Base-by-base conservation (phyloP, 2,797 vertebrate genomes). In the Chromis chromis region DNA sequence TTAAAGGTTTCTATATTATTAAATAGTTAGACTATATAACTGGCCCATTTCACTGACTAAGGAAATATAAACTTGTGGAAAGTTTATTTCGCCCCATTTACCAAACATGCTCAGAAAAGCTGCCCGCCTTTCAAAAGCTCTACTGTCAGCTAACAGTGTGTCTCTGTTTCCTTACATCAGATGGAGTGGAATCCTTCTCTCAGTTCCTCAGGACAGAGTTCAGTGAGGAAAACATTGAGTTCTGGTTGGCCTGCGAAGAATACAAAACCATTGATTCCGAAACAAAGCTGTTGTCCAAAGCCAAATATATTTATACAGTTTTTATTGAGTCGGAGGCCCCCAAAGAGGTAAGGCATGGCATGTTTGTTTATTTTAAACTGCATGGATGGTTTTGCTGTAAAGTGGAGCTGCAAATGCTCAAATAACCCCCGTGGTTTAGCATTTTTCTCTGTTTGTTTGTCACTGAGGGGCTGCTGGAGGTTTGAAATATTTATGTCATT, bases 141-240 rank as follows among this genome's bases (percentile, higher is more conserved):
- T 67, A 46, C 17, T 74, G 36, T 52, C 44, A 28, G 49, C 36
- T 50, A 42, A 73, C 42, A 22, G 5, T 55, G 31, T 71, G n/a
- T 80, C 24, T 85, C 27, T 73, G 21, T 75, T 68, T 79, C 50
- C 59, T 46, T 65, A 62, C 33, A 71, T 65, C 74, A 95, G 98
- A 94, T 87, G 98, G 97, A 50, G 78, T 97, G 78, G 93, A 96
- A 59, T 89, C 92, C 71, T 99, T 99, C 85, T 95, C 94, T 10
- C 94, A 91, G 73, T 99, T 99, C 85, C 95, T 99, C 86, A 96
- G 94, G 92, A 96, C 95, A 0, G 96, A 99, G 88, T 99, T 98
- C 94, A 99, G 97, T 1, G 97, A 99, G 76, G 98, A 99, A 92
- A 99, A 99, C 91, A 96, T 99, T 0, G 97, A 98, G 91, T 99